Evolutionary conservation across 2,797 vertebrate species (phyloP).

Genomic region (Pipistrellus pygmaeus): DNA sequence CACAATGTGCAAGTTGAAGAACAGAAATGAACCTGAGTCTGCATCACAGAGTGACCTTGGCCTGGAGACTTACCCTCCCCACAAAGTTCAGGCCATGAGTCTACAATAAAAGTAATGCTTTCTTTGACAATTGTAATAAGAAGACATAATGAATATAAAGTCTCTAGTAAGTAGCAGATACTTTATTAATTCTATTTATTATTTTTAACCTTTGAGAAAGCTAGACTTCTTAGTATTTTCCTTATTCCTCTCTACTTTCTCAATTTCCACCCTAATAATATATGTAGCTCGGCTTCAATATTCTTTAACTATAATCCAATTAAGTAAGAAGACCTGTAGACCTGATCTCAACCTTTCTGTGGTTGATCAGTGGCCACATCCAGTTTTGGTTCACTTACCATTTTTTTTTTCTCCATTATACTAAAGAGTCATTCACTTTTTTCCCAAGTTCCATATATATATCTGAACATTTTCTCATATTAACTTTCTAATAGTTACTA

Average conservation of each 20-base stretch:
- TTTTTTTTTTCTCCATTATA: background rate
- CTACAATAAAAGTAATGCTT: background rate
- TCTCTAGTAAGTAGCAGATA: background rate
- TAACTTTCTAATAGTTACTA: conserved; percentile 19
- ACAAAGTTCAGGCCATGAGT: background rate
- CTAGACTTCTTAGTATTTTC: background rate
- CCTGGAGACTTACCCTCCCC: background rate
- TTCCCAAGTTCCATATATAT: background rate
- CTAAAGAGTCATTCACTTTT: background rate
- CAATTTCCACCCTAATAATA: background rate
- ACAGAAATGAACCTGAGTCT: background rate
- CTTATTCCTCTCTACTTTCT: background rate
- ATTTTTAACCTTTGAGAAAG: background rate
- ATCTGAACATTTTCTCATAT: background rate
- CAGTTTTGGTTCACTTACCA: background rate
- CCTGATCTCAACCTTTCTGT: background rate
- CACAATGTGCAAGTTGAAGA: background rate
- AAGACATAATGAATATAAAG: background rate
- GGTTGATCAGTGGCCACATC: background rate
- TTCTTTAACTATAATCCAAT: background rate
- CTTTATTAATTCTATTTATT: background rate
- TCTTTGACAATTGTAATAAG: background rate
- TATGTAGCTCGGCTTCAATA: background rate
- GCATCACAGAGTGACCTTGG: background rate
- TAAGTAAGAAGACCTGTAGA: background rate